Evolutionary conservation across 2,113 vertebrate genomes (phyloP).

Genomic region (Dermatemys mawii): DNA sequence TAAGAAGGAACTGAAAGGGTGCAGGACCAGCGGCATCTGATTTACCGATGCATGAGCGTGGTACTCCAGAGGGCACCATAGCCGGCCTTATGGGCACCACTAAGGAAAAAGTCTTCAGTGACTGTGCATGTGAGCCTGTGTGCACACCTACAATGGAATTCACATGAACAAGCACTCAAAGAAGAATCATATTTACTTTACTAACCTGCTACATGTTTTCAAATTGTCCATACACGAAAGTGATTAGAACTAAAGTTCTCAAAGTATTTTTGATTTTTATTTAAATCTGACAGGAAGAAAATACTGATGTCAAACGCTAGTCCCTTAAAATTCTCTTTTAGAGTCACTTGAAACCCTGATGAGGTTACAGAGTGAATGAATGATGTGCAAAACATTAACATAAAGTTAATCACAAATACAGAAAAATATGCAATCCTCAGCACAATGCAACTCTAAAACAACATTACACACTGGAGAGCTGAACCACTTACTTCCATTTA

Average conservation of each 20-base stretch:
- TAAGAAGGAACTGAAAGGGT: too few relatives aligned
- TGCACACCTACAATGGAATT: too few relatives aligned
- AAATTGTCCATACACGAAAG: neutral
- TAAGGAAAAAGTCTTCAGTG: too few relatives aligned
- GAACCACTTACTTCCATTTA: neutral
- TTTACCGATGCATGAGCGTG: too few relatives aligned
- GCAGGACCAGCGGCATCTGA: too few relatives aligned
- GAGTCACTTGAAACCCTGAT: neutral
- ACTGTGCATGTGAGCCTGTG: too few relatives aligned
- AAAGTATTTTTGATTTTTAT: fast-evolving
- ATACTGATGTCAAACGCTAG: neutral
- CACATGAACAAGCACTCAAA: neutral
- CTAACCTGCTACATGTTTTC: neutral
- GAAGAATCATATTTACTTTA: constrained; percentile 4
- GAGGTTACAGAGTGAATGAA: neutral
- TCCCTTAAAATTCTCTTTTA: neutral
- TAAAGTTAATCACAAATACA: constrained; percentile 12
- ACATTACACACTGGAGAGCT: neutral
- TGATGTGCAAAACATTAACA: constrained; percentile 4
- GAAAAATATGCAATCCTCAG: neutral
- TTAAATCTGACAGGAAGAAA: neutral
- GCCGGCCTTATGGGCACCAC: too few relatives aligned
- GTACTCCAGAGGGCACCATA: too few relatives aligned
- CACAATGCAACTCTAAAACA: neutral
- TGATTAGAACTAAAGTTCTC: neutral